Evolutionary conservation across 2,797 vertebrate genomes (phyloP).

Genomic region (Alectoris magna): DNA sequence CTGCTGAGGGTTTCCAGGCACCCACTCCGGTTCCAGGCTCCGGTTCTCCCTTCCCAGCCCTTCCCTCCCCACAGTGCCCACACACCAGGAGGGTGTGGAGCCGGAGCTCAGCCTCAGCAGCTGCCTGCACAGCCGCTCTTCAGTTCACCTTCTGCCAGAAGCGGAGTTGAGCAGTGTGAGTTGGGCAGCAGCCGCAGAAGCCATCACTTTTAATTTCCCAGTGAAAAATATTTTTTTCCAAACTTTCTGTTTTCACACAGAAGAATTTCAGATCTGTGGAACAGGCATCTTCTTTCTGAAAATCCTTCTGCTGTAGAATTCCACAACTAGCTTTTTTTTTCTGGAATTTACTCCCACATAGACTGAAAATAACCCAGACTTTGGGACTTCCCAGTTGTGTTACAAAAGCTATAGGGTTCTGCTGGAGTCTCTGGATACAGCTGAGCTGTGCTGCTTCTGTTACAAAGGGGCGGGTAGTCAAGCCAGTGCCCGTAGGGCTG

Average conservation of each 20-base stretch:
- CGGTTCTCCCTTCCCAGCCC: not conserved
- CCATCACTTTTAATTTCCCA: slow-evolving; percentile 11
- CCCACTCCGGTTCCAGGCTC: not conserved
- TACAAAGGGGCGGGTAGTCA: not conserved
- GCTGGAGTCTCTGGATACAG: not conserved
- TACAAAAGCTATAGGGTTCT: slow-evolving; percentile 37
- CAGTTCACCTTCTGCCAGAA: not conserved
- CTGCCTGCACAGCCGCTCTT: not conserved
- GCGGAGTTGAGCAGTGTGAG: accelerated
- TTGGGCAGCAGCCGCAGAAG: not conserved
- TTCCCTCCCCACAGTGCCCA: not conserved
- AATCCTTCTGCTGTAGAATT: slow-evolving; percentile 54
- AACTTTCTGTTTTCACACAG: not conserved
- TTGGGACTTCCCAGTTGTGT: slow-evolving; percentile 52
- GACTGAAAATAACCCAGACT: slow-evolving; percentile 58
- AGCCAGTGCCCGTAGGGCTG: not conserved
- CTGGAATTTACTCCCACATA: slow-evolving; percentile 49
- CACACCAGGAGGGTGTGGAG: not conserved
- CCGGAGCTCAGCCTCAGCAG: not conserved
- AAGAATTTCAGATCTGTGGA: not conserved
- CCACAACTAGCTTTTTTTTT: slow-evolving; percentile 45
- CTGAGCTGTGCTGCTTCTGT: not conserved
- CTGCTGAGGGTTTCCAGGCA: not conserved
- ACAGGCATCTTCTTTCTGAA: slow-evolving; percentile 53
- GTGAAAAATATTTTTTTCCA: slow-evolving; percentile 10